Base-by-base conservation (phyloP, 2,113 vertebrate species). In the Reinhardtius hippoglossoides region DNA sequence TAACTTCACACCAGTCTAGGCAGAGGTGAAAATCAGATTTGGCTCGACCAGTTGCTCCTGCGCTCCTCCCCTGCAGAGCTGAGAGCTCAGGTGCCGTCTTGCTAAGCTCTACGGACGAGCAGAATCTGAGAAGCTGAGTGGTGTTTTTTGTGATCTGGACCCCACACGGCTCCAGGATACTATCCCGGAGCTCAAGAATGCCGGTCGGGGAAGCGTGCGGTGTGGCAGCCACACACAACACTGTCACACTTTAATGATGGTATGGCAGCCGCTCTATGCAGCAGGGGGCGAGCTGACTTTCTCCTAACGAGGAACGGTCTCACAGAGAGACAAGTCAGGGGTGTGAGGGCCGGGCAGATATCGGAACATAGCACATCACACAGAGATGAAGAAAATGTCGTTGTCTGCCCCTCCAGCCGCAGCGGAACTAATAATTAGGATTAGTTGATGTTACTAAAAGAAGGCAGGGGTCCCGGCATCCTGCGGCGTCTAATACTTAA, bases 241-340 rank as follows among this genome's bases (percentile, higher is more conserved):
- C 71, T 80, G 72, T 84, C 81, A 67, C 71, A 85, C 82, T 68
- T 72, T 93, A 91, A 92, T 92, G 89, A 93, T 89, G 89, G 67
- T 57, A 79, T 62, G 73, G 78, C 68, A 65, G 87, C 55, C 59
- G 83, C 83, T 79, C 48, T 57, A 67, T 87, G 71, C 88, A 88
- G 87, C 87, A 65, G 87, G 89, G 82, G 86, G 87, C 58, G 42
- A 72, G 79, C 80, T 67, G 72, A 67, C 84, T 74, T 84, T 76
- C 78, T 90, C 80, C 80, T 94, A 93, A 93, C 90, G 69, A 93
- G 93, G 89, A 93, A 70, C 78, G 50, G 76, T 77, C 86, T 86
- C 90, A 78, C 77, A 76, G 83, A 86, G 88, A 91, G 78, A 85
- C 69, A 9, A 88, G 85, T 92, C 86, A 88, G 83, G 76, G 81